Evolutionary conservation across 2,888 invertebrate genomes (phyloP).

Genomic region (Macrophya alboannulata): DNA sequence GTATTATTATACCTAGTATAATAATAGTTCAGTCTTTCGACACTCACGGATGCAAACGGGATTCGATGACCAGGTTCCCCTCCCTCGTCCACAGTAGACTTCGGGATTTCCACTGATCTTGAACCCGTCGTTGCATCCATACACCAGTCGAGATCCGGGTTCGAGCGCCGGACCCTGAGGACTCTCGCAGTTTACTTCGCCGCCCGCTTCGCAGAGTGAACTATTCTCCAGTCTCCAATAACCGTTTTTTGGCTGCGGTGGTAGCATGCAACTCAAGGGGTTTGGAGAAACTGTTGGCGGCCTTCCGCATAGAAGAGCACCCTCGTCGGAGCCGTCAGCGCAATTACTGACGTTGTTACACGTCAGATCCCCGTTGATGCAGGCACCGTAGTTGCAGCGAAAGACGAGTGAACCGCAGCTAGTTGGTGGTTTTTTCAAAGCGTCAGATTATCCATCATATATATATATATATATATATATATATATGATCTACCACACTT

Average conservation of each 20-base stretch:
- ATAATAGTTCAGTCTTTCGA: not conserved
- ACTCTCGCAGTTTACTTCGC: conserved; percentile 65
- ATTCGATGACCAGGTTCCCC: conserved; percentile 68
- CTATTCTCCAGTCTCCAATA: conserved; percentile 68
- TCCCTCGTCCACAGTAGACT: conserved; percentile 69
- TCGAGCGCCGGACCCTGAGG: conserved; percentile 60
- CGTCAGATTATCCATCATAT: not conserved
- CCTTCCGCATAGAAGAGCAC: conserved; percentile 65
- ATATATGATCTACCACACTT: not conserved
- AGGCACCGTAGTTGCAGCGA: conserved; percentile 79
- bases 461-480: no score
- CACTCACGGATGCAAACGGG: conserved; percentile 71
- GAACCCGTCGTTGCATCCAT: conserved; percentile 71
- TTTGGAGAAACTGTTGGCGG: not conserved
- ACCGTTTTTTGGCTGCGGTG: conserved; percentile 72
- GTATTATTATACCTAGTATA: not conserved
- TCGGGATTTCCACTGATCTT: conserved; percentile 63
- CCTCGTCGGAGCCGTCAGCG: conserved; percentile 79
- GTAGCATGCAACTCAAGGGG: conserved; percentile 66
- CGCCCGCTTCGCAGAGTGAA: conserved; percentile 65
- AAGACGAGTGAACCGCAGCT: conserved; percentile 76
- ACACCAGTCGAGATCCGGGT: conserved; percentile 71
- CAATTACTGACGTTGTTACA: conserved; percentile 77
- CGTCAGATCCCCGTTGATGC: conserved; percentile 74
- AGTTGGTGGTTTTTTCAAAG: not conserved